phyloP scores from a whole-genome alignment of 2,888 invertebrate species.

The Gnatocerus cornutus region DNA sequence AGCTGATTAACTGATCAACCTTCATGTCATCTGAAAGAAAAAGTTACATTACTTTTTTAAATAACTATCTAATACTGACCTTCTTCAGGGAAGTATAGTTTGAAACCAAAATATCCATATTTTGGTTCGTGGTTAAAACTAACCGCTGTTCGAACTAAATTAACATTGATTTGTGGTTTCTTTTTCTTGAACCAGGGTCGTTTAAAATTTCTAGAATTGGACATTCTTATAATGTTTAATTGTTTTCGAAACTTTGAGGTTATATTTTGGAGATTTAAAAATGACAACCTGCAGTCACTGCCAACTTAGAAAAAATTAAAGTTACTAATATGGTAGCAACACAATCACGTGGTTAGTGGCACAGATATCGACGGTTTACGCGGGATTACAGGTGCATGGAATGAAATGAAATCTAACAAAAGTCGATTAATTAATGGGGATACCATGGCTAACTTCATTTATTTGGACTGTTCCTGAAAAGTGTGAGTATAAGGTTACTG shows the following conservation, averaged over 20 bases:
- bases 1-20: constrained; percentile 56
- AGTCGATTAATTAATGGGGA: too few species aligned
- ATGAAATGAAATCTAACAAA: too few species aligned
- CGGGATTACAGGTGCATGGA: too few species aligned
- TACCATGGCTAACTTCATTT: too few species aligned
- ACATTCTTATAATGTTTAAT: constrained; percentile 10
- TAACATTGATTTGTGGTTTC: constrained; percentile 14
- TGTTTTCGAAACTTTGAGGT: constrained; percentile 1
- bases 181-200: constrained; percentile 44
- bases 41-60: neutral
- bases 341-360: too few species aligned
- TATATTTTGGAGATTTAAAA: constrained; percentile 4
- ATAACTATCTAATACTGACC: constrained; percentile 43
- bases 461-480: too few species aligned
- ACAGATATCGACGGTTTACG: too few species aligned
- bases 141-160: constrained; percentile 42
- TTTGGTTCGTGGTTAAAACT: constrained; percentile 60
- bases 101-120: constrained; percentile 79
- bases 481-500: too few species aligned
- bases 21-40: constrained; percentile 12
- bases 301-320: too few species aligned
- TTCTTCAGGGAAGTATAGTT: constrained; percentile 83
- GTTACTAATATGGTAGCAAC: too few species aligned
- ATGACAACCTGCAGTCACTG: neutral
- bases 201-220: neutral